Evolutionary conservation across 2,113 vertebrate genomes (phyloP).

Genomic region (Cyprinus carpio): DNA sequence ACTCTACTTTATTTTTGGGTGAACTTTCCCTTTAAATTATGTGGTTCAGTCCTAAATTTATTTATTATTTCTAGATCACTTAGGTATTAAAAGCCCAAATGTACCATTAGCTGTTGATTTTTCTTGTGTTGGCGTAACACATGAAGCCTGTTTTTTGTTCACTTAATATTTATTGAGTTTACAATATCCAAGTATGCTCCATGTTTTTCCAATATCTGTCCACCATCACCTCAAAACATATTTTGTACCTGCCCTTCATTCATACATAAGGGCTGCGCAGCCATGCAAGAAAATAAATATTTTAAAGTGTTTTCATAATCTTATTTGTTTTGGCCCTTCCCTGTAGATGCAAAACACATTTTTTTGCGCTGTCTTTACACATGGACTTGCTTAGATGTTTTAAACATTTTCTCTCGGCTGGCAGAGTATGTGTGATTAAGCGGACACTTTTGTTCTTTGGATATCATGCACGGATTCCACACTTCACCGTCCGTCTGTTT

Average conservation of each 20-base stretch:
- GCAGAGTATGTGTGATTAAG: slow-evolving; percentile 65
- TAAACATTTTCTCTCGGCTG: slow-evolving; percentile 70
- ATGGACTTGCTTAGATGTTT: slow-evolving; percentile 74
- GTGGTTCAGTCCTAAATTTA: neutral
- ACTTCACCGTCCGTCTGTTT: slow-evolving; percentile 58
- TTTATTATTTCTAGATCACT: neutral
- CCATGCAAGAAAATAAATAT: slow-evolving; percentile 73
- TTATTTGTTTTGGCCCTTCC: slow-evolving; percentile 79
- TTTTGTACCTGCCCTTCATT: slow-evolving; percentile 78
- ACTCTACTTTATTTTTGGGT: neutral
- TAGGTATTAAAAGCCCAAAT: slow-evolving; percentile 5
- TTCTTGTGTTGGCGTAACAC: slow-evolving; percentile 19
- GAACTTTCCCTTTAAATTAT: neutral
- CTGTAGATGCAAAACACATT: slow-evolving; percentile 66
- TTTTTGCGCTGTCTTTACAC: slow-evolving; percentile 69
- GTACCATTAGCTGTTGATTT: slow-evolving; percentile 7
- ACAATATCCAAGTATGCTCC: slow-evolving; percentile 59
- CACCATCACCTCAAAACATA: slow-evolving; percentile 63
- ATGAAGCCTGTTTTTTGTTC: slow-evolving; percentile 39
- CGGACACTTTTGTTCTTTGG: slow-evolving; percentile 64
- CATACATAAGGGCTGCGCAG: slow-evolving; percentile 71
- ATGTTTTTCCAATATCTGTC: slow-evolving; percentile 65
- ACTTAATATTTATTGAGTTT: slow-evolving; percentile 49
- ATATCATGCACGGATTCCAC: slow-evolving; percentile 62
- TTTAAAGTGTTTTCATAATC: slow-evolving; percentile 72